A percentile compares a stretch with the other conserved stretches of the same genome.
Evolutionary conservation across 2,797 vertebrate species (phyloP).

Genomic region (Xyrichtys novacula): DNA sequence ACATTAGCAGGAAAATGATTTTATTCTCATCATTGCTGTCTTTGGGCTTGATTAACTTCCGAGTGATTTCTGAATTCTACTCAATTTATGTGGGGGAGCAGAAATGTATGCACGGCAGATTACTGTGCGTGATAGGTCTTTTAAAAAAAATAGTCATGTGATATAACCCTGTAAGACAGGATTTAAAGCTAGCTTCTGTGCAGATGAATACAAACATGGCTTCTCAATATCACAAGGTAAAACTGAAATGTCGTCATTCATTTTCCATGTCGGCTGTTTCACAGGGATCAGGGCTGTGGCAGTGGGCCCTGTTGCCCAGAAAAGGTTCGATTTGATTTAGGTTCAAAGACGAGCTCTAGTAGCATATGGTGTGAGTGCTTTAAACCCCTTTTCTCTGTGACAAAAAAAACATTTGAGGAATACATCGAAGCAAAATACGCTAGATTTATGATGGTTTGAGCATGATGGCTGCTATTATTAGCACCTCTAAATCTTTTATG

Average conservation of each 20-base stretch:
- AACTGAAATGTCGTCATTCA: slow-evolving; percentile 1
- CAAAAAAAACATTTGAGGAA: slow-evolving; percentile 37
- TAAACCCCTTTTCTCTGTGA: slow-evolving; percentile 21
- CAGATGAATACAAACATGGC: slow-evolving; percentile 12
- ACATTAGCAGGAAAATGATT: slow-evolving; percentile 55
- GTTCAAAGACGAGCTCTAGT: slow-evolving; percentile 39
- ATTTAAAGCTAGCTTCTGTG: slow-evolving; percentile 6
- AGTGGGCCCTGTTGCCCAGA: slow-evolving; percentile 19
- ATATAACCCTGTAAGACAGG: slow-evolving; percentile 18
- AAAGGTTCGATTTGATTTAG: slow-evolving; percentile 25
- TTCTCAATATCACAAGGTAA: slow-evolving; percentile 2
- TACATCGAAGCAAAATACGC: slow-evolving; percentile 33
- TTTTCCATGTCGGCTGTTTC: slow-evolving; percentile 15
- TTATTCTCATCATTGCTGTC: slow-evolving; percentile 50
- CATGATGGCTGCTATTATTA: slow-evolving; percentile 35
- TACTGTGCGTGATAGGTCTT: slow-evolving; percentile 31
- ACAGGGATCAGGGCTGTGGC: slow-evolving; percentile 3
- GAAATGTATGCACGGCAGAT: slow-evolving; percentile 49
- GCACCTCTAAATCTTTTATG: slow-evolving; percentile 13
- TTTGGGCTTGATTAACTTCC: slow-evolving; percentile 63
- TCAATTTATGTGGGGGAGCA: slow-evolving; percentile 46
- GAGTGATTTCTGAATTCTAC: slow-evolving; percentile 54
- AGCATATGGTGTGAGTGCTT: slow-evolving; percentile 51
- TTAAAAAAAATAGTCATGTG: slow-evolving; percentile 37
- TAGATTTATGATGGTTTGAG: slow-evolving; percentile 27